phyloP scores from a whole-genome alignment of 2,888 invertebrate genomes.

The Meliscaeva auricollis region DNA sequence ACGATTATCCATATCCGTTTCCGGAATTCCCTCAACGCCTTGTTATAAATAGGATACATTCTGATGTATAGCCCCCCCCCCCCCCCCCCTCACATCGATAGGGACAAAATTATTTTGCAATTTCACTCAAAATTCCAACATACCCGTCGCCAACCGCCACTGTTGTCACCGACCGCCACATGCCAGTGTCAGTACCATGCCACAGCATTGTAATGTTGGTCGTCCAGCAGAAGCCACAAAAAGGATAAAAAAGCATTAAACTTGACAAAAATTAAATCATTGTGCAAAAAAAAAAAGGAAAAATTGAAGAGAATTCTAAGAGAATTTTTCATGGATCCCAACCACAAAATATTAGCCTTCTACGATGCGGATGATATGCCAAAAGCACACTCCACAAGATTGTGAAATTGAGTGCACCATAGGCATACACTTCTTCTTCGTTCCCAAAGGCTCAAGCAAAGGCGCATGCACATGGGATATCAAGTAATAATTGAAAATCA shows the following conservation, averaged over 20 bases:
- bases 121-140: conserved; percentile 38
- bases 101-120: conserved; percentile 35
- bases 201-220: conserved; percentile 4
- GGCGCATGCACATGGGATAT: conserved; percentile 26
- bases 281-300: conserved; percentile 10
- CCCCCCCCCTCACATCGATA: too few relatives aligned
- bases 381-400: conserved; percentile 49
- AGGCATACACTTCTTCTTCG: conserved; percentile 23
- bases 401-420: conserved; percentile 64
- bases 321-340: conserved; percentile 21
- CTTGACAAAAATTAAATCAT: conserved; percentile 19
- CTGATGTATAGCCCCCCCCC: background rate
- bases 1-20: conserved; percentile 17
- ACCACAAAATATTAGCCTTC: conserved; percentile 34
- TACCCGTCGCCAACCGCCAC: background rate
- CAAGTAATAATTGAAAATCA: conserved; percentile 56
- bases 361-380: conserved; percentile 41
- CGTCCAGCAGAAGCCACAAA: conserved; percentile 11
- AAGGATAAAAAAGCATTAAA: conserved; percentile 15
- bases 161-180: background rate
- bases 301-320: conserved; percentile 28
- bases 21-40: conserved; percentile 16
- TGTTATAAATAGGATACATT: conserved; percentile 9
- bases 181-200: background rate
- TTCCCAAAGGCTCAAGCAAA: background rate